phyloP scores from a whole-genome alignment of 64 coral and sea anemone genomes.

The Montipora efflorescens region DNA sequence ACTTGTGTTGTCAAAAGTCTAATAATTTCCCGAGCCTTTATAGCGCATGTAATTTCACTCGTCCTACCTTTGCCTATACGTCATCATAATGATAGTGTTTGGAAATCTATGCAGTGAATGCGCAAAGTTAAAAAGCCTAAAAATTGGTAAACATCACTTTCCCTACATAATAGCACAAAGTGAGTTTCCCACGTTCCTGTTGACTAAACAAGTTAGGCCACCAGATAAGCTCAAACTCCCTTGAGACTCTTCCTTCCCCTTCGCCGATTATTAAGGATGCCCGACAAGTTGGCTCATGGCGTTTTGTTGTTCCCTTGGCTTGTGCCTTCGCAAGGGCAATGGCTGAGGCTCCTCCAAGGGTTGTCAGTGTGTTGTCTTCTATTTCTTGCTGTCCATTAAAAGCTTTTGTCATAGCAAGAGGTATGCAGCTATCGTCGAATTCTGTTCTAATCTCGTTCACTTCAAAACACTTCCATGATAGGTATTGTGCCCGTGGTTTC shows the following conservation, averaged over 20 bases:
- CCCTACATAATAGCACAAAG: background rate
- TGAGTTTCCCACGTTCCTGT: constrained; percentile 32
- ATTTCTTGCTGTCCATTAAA: constrained; percentile 54
- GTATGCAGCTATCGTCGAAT: background rate
- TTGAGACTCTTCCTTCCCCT: constrained; percentile 52
- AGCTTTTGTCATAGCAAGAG: constrained; percentile 18
- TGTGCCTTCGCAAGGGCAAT: constrained; percentile 57
- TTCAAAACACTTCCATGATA: constrained; percentile 49
- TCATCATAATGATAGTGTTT: no score
- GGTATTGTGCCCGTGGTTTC: constrained; percentile 31
- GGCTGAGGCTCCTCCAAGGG: background rate
- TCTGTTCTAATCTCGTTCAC: constrained; percentile 34
- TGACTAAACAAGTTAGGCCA: constrained; percentile 48
- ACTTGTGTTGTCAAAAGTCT: no score
- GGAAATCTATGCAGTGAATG: background rate
- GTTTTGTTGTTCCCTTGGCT: constrained; percentile 15
- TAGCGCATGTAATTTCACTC: no score
- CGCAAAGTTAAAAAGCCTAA: background rate
- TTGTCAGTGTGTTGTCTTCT: background rate
- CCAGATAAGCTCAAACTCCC: constrained; percentile 61
- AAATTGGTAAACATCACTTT: no score
- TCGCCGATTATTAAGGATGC: constrained; percentile 25
- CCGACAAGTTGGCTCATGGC: constrained; percentile 31
- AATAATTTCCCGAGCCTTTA: no score
- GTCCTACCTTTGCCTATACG: no score